Evolutionary conservation across 1,140 invertebrate species (phyloP).

Genomic region (Drosophila fuyamai): DNA sequence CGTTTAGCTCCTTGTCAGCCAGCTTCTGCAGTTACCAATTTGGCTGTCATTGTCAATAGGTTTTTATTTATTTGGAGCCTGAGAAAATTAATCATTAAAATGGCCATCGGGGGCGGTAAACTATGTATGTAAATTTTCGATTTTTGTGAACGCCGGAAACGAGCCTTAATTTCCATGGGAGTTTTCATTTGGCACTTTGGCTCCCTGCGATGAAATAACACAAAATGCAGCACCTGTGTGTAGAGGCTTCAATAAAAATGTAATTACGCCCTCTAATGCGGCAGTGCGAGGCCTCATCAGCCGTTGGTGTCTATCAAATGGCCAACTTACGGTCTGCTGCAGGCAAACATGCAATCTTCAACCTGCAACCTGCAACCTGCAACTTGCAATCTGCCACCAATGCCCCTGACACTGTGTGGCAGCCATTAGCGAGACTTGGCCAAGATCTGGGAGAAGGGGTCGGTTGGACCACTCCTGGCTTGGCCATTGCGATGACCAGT

Average conservation of each 20-base stretch:
- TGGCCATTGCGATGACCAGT: slow-evolving; percentile 58
- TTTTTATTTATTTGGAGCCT: slow-evolving; percentile 60
- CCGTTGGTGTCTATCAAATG: slow-evolving; percentile 32
- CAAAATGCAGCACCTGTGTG: slow-evolving; percentile 20
- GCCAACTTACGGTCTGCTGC: slow-evolving; percentile 22
- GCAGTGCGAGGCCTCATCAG: slow-evolving; percentile 37
- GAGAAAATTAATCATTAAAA: slow-evolving; percentile 82
- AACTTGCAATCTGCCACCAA: slow-evolving; percentile 28
- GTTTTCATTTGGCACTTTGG: slow-evolving; percentile 44
- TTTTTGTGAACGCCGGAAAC: slow-evolving; percentile 60
- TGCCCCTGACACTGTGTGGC: slow-evolving; percentile 75
- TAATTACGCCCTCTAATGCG: slow-evolving; percentile 79
- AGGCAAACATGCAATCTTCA: slow-evolving; percentile 12
- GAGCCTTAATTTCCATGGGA: slow-evolving; percentile 69
- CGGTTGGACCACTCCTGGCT: slow-evolving; percentile 56
- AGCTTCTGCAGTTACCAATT: slow-evolving; percentile 30
- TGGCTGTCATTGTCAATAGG: slow-evolving; percentile 56
- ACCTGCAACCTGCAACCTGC: slow-evolving; percentile 43
- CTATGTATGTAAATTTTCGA: slow-evolving; percentile 68
- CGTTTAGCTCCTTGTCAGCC: neutral
- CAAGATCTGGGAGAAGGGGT: slow-evolving; percentile 1
- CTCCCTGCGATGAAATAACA: slow-evolving; percentile 27
- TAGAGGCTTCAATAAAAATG: slow-evolving; percentile 72
- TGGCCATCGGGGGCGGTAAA: slow-evolving; percentile 49
- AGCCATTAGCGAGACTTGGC: slow-evolving; percentile 66